Percentiles rank a stretch among this genome's conserved stretches.
phyloP scores from a whole-genome alignment of 2,113 vertebrate genomes.

The Sinocyclocheilus grahami region DNA sequence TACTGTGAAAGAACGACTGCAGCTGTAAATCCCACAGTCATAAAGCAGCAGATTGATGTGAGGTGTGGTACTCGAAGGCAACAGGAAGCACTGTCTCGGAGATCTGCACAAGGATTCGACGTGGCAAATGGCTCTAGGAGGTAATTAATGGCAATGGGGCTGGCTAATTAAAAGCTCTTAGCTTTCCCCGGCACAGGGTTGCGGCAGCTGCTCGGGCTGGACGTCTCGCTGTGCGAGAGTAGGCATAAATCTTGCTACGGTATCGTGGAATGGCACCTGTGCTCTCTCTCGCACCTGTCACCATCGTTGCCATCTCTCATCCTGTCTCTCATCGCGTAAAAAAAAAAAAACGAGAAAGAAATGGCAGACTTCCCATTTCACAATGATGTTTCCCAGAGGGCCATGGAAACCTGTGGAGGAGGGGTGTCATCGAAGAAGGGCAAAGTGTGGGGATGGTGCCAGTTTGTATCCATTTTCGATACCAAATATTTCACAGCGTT shows the following conservation, averaged over 20 bases:
- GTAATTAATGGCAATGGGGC: slow-evolving; percentile 89
- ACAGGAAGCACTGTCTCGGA: slow-evolving; percentile 67
- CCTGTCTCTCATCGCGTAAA: slow-evolving; percentile 81
- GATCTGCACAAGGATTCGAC: slow-evolving; percentile 69
- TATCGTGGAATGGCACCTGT: slow-evolving; percentile 86
- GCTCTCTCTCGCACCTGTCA: slow-evolving; percentile 83
- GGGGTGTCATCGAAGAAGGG: not conserved
- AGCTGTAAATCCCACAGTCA: slow-evolving; percentile 59
- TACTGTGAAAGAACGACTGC: slow-evolving; percentile 29
- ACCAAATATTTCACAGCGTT: not conserved
- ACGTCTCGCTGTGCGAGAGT: slow-evolving; percentile 75
- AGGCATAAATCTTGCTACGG: slow-evolving; percentile 89
- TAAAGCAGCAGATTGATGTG: slow-evolving; percentile 64
- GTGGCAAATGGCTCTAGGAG: slow-evolving; percentile 68
- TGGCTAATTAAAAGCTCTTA: slow-evolving; percentile 97
- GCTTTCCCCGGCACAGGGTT: slow-evolving; percentile 86
- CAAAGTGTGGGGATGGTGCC: slow-evolving; percentile 5
- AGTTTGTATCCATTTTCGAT: not conserved
- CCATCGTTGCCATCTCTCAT: slow-evolving; percentile 85
- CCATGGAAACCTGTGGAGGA: slow-evolving; percentile 71
- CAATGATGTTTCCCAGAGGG: slow-evolving; percentile 76
- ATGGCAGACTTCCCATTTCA: slow-evolving; percentile 68
- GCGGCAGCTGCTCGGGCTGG: slow-evolving; percentile 84
- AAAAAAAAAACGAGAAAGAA: not conserved
- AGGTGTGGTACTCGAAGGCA: slow-evolving; percentile 54